phyloP scores from a whole-genome alignment of 2,888 invertebrate genomes.

The Ornithoptera priamus region DNA sequence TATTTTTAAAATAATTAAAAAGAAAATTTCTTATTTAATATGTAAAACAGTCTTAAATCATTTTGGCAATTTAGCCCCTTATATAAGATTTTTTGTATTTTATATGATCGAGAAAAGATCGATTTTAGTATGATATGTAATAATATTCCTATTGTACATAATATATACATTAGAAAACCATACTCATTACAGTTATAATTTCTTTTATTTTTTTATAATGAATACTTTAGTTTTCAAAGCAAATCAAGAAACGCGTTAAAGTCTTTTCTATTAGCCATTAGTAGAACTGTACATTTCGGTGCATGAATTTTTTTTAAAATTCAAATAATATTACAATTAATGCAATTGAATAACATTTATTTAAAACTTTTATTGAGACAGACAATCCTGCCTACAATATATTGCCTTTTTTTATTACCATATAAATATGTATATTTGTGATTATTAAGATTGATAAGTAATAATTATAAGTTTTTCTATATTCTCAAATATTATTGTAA shows the following conservation, averaged over 20 bases:
- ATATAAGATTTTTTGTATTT: no score
- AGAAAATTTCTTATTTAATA: no score
- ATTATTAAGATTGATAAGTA: no score
- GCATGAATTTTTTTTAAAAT: conserved; percentile 6
- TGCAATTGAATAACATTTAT: conserved; percentile 10
- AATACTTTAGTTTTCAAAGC: background rate
- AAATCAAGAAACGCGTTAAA: conserved; percentile 40
- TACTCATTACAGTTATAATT: background rate
- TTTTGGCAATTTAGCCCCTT: no score
- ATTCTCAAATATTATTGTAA: conserved; percentile 70
- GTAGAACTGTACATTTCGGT: conserved; percentile 3
- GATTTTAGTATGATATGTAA: no score
- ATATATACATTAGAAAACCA: background rate
- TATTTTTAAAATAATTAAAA: no score
- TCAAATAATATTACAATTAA: background rate
- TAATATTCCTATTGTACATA: no score
- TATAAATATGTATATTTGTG: no score
- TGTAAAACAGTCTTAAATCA: no score
- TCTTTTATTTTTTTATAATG: background rate
- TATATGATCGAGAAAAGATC: no score
- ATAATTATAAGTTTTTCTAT: conserved; percentile 24
- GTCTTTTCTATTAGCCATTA: conserved; percentile 42
- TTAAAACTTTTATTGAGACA: background rate
- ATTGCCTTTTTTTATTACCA: background rate
- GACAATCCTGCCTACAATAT: background rate